These are phyloP conservation scores for Luperina testacea DNA, from an alignment of 2,888 invertebrate genomes.

Conservation along the genomic window DNA sequence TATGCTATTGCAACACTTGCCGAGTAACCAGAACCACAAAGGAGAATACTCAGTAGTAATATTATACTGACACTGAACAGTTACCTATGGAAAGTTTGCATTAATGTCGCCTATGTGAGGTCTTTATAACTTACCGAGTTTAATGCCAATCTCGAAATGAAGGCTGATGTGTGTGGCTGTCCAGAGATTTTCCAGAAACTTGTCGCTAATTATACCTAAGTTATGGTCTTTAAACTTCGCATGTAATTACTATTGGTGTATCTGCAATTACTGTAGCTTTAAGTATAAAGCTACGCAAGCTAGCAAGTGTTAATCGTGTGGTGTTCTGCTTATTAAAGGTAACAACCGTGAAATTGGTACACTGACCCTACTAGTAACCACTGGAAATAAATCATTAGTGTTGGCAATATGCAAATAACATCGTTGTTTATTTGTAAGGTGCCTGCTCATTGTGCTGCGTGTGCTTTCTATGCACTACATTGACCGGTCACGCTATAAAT, in stretches of 20 bases:
- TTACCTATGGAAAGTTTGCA: constrained; percentile 5
- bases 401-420: constrained; percentile 64
- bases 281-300: not conserved
- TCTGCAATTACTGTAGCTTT: not conserved
- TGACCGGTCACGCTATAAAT: constrained; percentile 78
- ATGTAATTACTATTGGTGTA: constrained; percentile 17
- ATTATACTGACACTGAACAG: constrained; percentile 21
- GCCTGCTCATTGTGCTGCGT: constrained; percentile 64
- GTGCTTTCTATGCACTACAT: constrained; percentile 63
- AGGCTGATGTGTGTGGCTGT: not conserved
- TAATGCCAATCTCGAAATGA: constrained; percentile 10
- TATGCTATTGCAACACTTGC: constrained; percentile 48
- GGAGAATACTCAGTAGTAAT: constrained; percentile 38
- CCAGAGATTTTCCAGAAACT: constrained; percentile 14
- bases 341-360: constrained; percentile 54
- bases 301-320: constrained; percentile 40
- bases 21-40: constrained; percentile 32
- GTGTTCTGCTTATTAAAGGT: constrained; percentile 49
- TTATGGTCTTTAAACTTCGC: constrained; percentile 14
- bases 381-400: constrained; percentile 64
- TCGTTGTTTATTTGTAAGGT: constrained; percentile 67
- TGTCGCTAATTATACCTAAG: constrained; percentile 17
- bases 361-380: constrained; percentile 45
- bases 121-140: constrained; percentile 36
- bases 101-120: constrained; percentile 5